Percentiles rank a stretch among this genome's conserved stretches.
Conservation (phyloP, 2,113 vertebrate genomes). For the Rafetus swinhoei region DNA sequence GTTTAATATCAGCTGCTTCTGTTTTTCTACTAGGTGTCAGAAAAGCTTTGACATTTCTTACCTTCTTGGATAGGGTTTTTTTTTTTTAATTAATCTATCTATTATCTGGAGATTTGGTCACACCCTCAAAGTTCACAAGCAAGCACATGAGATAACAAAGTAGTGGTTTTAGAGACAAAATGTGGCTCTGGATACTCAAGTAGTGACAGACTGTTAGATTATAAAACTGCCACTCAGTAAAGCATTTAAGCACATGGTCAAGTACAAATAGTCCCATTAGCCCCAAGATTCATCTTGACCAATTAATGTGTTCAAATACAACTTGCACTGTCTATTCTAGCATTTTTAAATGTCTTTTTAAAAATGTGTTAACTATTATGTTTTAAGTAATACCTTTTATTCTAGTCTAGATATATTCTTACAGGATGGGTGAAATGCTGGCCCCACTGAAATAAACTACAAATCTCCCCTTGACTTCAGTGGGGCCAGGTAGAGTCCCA, state of each 20-base stretch:
- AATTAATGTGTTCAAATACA: background rate
- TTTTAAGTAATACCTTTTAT: background rate
- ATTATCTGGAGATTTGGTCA: background rate
- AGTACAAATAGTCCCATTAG: background rate
- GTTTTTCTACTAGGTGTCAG: background rate
- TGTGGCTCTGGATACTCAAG: background rate
- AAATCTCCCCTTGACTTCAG: background rate
- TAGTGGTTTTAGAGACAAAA: background rate
- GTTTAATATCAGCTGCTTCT: background rate
- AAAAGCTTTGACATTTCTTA: accelerated
- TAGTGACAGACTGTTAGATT: background rate
- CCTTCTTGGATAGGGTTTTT: background rate
- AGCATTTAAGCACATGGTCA: accelerated
- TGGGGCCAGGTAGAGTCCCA: background rate
- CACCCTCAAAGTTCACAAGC: accelerated
- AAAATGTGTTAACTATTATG: too few relatives aligned
- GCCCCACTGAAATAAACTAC: background rate
- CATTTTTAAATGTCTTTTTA: background rate
- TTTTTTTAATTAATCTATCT: background rate
- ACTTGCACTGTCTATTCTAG: background rate
- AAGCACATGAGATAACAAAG: background rate
- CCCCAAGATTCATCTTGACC: background rate
- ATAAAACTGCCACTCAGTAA: background rate
- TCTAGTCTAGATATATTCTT: background rate
- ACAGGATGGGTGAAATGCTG: background rate